phyloP scores from a whole-genome alignment of 1,140 invertebrate genomes.

The Gryon sp. region DNA sequence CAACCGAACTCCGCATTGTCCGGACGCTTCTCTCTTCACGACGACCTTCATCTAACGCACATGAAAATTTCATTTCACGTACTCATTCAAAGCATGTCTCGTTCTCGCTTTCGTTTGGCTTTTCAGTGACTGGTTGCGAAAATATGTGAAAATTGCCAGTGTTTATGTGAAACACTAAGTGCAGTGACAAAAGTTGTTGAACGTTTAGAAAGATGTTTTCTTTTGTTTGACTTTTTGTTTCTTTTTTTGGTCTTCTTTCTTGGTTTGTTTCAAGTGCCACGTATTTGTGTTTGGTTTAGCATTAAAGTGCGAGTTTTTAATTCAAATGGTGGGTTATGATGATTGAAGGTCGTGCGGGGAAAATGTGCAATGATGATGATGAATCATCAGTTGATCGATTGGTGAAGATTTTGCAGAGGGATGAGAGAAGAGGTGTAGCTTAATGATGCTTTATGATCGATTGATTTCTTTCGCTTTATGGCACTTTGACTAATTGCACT shows the following conservation, averaged over 20 bases:
- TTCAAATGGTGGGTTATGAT: background rate
- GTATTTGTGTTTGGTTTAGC: too few relatives aligned
- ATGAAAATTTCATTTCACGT: slow-evolving; percentile 25
- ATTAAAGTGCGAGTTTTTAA: too few relatives aligned
- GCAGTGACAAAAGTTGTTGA: too few relatives aligned
- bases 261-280: too few relatives aligned
- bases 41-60: slow-evolving; percentile 46
- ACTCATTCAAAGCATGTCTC: slow-evolving; percentile 1
- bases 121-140: slow-evolving; percentile 6
- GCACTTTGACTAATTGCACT: background rate
- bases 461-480: background rate
- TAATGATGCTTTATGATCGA: background rate
- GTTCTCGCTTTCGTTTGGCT: slow-evolving; percentile 17
- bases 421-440: background rate
- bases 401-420: background rate
- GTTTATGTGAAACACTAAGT: too few relatives aligned
- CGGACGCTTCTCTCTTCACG: slow-evolving; percentile 48
- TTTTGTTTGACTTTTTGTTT: slow-evolving; percentile 1
- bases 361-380: slow-evolving; percentile 9
- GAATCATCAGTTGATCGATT: slow-evolving; percentile 9
- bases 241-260: background rate
- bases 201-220: too few relatives aligned
- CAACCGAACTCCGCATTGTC: slow-evolving; percentile 54
- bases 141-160: background rate
- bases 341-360: background rate